phyloP scores from a whole-genome alignment of 2,888 invertebrate species.

The Sclerodermus sp. region DNA sequence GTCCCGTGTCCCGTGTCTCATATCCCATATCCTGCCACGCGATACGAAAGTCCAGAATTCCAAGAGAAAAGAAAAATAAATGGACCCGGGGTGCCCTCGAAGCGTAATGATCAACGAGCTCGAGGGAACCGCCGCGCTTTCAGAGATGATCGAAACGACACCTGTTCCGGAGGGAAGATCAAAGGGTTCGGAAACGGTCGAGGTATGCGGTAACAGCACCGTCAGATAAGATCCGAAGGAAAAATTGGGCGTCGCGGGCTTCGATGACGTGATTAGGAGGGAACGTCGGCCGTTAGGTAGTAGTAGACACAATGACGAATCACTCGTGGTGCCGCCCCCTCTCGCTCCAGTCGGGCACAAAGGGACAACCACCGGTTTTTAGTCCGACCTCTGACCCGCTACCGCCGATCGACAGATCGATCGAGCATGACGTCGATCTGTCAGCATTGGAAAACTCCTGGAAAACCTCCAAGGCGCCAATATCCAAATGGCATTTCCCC shows the following conservation, averaged over 20 bases:
- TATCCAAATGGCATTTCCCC: background rate
- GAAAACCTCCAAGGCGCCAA: constrained; percentile 4
- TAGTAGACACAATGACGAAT: constrained; percentile 36
- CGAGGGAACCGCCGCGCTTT: too few species aligned
- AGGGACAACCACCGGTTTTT: background rate
- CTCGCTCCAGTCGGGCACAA: background rate
- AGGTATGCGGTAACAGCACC: background rate
- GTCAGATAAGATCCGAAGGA: background rate
- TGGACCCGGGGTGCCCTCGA: too few species aligned
- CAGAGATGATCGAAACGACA: too few species aligned
- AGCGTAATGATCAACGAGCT: too few species aligned
- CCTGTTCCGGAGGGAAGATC: background rate
- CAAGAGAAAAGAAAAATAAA: too few species aligned
- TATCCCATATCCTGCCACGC: too few species aligned
- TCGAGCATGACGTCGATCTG: constrained; percentile 40
- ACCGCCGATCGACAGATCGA: constrained; percentile 36
- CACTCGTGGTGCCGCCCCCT: constrained; percentile 10
- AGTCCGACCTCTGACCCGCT: constrained; percentile 4
- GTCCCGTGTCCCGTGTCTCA: too few species aligned
- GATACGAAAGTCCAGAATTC: too few species aligned
- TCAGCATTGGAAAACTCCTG: constrained; percentile 34
- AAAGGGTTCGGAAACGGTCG: background rate
- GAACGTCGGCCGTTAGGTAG: constrained; percentile 27
- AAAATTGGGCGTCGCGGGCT: constrained; percentile 29
- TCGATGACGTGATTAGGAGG: constrained; percentile 35